Base-by-base conservation (phyloP, 2,888 invertebrate species). In the Heliconius ismenius region DNA sequence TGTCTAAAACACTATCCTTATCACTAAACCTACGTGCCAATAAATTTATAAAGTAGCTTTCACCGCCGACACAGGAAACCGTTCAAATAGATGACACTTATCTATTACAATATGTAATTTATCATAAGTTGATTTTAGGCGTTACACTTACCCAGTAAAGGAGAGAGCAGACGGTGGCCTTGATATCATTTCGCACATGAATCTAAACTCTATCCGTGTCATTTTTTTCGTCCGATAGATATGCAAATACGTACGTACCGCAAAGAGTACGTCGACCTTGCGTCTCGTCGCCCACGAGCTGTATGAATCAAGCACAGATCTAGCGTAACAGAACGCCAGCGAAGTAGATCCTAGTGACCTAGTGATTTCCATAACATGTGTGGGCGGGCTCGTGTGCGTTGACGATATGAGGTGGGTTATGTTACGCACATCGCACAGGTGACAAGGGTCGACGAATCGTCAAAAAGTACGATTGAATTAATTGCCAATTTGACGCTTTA, bases 81-180 rank as follows among this genome's bases (percentile, higher is more conserved):
- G 91, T 91, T 92, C 91, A 90, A 89, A 87, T 85, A 87, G 82
- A 85, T 86, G 86, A 90, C 90, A 92, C 91, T 91, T 92, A 93
- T 92, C 93, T 89, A 86, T 85, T 85, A 93, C 93, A 93, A 93
- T 93, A 89, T 91, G 86, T 89, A 90, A 93, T 94, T 91, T 92
- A 93, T 93, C 93, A 92, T 91, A 83, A 84, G 89, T 90, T 89
- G 88, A 90, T 91, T 91, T 92, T 89, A 88, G 88, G 86, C 90
- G 93, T 92, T 93, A 94, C 91, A 93, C 92, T 94, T 92, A 94
- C 93, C 93, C 86, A 93, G 89, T 92, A 91, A 92, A 86, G 88
- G 92, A 91, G 92, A 92, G 92, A 90, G 90, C 89, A 86, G 88
- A 81, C 85, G 80, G 78, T 91, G 92, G 86, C 93, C 93, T 94